These are phyloP conservation scores for Nematolebias whitei DNA, from an alignment of 2,113 vertebrate species.

Conservation along the genomic window DNA sequence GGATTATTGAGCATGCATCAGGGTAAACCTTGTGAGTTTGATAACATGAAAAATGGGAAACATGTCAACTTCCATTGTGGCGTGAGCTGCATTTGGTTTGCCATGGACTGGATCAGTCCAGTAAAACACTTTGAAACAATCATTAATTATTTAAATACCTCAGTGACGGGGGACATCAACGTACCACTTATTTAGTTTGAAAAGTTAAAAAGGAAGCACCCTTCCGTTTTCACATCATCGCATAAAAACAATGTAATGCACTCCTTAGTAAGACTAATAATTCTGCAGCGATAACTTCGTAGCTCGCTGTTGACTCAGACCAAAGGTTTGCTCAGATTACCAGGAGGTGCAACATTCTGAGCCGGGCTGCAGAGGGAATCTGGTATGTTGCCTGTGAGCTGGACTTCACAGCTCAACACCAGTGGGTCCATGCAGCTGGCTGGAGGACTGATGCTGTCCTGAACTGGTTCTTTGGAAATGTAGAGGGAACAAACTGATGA, in stretches of 20 bases:
- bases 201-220: background rate
- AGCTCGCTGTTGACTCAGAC: constrained; percentile 69
- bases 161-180: too few relatives aligned
- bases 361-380: constrained; percentile 62
- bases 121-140: too few relatives aligned
- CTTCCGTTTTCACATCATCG: constrained; percentile 20
- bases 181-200: constrained; percentile 2
- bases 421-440: constrained; percentile 47
- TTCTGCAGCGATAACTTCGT: constrained; percentile 53
- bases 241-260: constrained; percentile 48
- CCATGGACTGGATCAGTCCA: too few relatives aligned
- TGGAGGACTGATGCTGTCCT: constrained; percentile 36
- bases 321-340: constrained; percentile 66
- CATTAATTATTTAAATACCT: too few relatives aligned
- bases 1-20: too few relatives aligned
- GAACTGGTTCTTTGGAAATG: constrained; percentile 12
- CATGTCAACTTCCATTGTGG: too few relatives aligned
- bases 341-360: constrained; percentile 75
- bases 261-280: constrained; percentile 36
- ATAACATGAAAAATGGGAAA: too few relatives aligned
- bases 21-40: too few relatives aligned
- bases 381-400: constrained; percentile 57
- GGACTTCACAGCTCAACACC: constrained; percentile 58
- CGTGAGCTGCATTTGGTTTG: too few relatives aligned
- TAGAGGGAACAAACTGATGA: too few relatives aligned